Percentiles rank a stretch among this genome's conserved stretches.
phyloP scores from a whole-genome alignment of 2,888 invertebrate species.

The Hermaeophaga mercurialis region DNA sequence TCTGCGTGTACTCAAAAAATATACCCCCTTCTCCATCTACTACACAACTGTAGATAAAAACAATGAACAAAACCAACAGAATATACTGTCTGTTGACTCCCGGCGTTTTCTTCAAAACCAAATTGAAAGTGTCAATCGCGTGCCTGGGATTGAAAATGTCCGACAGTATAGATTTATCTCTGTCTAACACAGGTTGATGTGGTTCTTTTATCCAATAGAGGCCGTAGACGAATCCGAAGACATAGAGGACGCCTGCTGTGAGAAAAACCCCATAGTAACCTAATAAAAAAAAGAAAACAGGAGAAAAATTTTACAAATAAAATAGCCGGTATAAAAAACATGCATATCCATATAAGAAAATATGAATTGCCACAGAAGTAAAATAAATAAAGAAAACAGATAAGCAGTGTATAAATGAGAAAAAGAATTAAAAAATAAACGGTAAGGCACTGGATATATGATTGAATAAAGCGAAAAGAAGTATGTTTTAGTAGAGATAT shows the following conservation, averaged over 20 bases:
- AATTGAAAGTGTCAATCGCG: slow-evolving; percentile 49
- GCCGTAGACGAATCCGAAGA: slow-evolving; percentile 49
- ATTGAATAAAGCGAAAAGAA: too few relatives aligned
- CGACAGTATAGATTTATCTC: slow-evolving; percentile 40
- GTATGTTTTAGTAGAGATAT: too few relatives aligned
- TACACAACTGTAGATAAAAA: slow-evolving; percentile 46
- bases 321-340: too few relatives aligned
- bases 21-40: slow-evolving; percentile 63
- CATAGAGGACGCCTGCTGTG: slow-evolving; percentile 46
- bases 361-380: too few relatives aligned
- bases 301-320: too few relatives aligned
- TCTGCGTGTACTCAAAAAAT: slow-evolving; percentile 64
- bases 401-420: too few relatives aligned
- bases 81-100: slow-evolving; percentile 47
- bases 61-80: slow-evolving; percentile 43
- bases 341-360: too few relatives aligned
- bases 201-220: slow-evolving; percentile 52
- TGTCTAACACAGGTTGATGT: slow-evolving; percentile 31
- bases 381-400: too few relatives aligned
- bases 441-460: too few relatives aligned
- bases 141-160: slow-evolving; percentile 53
- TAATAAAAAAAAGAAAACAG: not conserved
- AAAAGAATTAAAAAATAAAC: too few relatives aligned
- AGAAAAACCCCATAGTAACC: slow-evolving; percentile 49
- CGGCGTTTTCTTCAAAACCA: slow-evolving; percentile 46